phyloP scores from a whole-genome alignment of 2,113 vertebrate genomes.

The Peromyscus leucopus region DNA sequence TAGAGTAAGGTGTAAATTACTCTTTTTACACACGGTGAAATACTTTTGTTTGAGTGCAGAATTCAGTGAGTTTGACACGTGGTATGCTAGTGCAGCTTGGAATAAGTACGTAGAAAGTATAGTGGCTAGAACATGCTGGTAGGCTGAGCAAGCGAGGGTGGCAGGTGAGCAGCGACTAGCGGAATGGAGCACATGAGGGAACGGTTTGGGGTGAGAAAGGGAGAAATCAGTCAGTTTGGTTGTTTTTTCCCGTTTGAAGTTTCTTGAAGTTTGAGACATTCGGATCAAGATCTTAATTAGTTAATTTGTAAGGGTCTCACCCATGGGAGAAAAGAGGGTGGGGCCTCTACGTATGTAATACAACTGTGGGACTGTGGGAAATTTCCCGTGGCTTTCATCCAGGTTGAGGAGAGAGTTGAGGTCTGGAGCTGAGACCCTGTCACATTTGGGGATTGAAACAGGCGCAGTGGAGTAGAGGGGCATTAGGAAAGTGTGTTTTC shows the following conservation, averaged over 20 bases:
- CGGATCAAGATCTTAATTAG: conserved; percentile 36
- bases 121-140: background rate
- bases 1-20: conserved; percentile 4
- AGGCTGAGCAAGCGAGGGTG: conserved; percentile 5
- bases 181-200: background rate
- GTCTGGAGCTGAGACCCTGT: background rate
- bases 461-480: background rate
- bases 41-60: background rate
- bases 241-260: background rate
- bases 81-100: background rate
- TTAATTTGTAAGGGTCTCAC: background rate
- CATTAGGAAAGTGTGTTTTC: conserved; percentile 35
- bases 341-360: background rate
- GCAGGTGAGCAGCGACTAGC: background rate
- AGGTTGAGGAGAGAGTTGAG: background rate
- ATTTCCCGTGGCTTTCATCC: background rate
- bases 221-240: conserved; percentile 39
- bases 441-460: background rate
- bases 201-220: conserved; percentile 10
- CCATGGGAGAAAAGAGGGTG: conserved; percentile 21
- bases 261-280: conserved; percentile 52
- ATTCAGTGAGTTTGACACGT: background rate
- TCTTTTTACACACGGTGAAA: conserved; percentile 39
- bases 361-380: background rate
- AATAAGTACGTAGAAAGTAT: conserved; percentile 16